Evolutionary conservation across 2,797 vertebrate species (phyloP).

Genomic region (Silurus lanzhouensis): DNA sequence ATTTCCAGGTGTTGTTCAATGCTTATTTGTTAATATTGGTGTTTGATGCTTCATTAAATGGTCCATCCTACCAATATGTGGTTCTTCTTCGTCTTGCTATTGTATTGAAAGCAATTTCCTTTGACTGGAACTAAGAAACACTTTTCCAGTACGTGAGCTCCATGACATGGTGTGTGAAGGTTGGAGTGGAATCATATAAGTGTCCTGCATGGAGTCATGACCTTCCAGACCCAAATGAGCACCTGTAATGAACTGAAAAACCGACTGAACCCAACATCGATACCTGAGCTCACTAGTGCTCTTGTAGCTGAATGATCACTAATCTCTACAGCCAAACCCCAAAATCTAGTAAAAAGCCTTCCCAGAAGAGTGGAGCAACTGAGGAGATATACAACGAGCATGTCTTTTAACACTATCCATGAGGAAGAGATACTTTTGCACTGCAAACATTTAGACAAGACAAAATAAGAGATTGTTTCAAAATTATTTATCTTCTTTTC

Average conservation of each 20-base stretch:
- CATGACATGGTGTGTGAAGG: background rate
- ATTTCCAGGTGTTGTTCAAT: background rate
- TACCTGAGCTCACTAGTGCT: background rate
- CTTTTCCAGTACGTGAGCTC: background rate
- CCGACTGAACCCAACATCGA: background rate
- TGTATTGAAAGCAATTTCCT: too few species aligned
- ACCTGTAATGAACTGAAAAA: too few species aligned
- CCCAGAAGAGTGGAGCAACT: background rate
- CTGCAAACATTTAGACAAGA: too few species aligned
- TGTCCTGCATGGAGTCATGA: background rate
- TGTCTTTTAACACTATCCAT: background rate
- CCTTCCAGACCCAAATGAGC: background rate
- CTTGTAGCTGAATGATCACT: background rate
- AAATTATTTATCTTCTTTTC: too few species aligned
- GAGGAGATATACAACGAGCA: background rate
- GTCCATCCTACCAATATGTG: background rate
- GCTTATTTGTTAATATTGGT: background rate
- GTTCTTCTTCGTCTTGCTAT: background rate
- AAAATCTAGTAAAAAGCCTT: background rate
- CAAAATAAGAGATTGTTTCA: too few species aligned
- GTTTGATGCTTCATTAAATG: background rate
- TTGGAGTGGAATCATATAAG: background rate
- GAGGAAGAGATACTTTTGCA: background rate
- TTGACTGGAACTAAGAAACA: background rate
- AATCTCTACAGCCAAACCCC: background rate